phyloP scores from a whole-genome alignment of 2,888 invertebrate species.

The Callyntrura guangdongensis region DNA sequence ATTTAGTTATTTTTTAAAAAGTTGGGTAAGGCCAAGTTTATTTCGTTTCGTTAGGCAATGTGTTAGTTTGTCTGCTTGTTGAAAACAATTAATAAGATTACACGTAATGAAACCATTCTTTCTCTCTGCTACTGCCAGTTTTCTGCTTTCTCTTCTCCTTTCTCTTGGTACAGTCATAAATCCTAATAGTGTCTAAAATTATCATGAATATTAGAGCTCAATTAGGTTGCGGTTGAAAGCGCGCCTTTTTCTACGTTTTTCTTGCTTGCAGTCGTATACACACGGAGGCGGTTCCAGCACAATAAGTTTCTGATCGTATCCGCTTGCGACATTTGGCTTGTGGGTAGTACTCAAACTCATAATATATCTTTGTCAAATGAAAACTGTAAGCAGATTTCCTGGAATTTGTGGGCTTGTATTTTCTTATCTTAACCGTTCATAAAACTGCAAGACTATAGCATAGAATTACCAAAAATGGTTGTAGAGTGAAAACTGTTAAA shows the following conservation, averaged over 20 bases:
- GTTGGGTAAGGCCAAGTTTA: no score
- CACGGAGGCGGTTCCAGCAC: background rate
- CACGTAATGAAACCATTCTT: slow-evolving; percentile 10
- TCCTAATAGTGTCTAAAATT: slow-evolving; percentile 14
- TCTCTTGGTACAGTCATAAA: slow-evolving; percentile 12
- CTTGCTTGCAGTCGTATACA: background rate
- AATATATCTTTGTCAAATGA: slow-evolving; percentile 14
- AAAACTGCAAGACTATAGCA: slow-evolving; percentile 29
- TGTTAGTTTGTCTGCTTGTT: background rate
- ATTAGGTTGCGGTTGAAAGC: slow-evolving; percentile 45
- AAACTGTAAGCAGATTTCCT: slow-evolving; percentile 30
- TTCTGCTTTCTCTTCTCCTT: background rate
- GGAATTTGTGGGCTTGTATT: slow-evolving; percentile 16
- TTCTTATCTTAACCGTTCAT: slow-evolving; percentile 22
- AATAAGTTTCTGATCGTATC: slow-evolving; percentile 27
- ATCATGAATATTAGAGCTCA: slow-evolving; percentile 60
- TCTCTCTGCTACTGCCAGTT: background rate
- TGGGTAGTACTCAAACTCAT: slow-evolving; percentile 43
- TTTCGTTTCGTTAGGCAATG: background rate
- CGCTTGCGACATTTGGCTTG: slow-evolving; percentile 22
- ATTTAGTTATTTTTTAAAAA: no score
- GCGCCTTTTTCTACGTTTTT: background rate
- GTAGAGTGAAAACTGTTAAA: slow-evolving; percentile 49
- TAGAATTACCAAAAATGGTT: slow-evolving; percentile 6
- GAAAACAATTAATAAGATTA: slow-evolving; percentile 45